Evolutionary conservation across 2,888 invertebrate genomes (phyloP), one percentile per base, ranked within the genome.

Genomic region (Achlya flavicornis): DNA sequence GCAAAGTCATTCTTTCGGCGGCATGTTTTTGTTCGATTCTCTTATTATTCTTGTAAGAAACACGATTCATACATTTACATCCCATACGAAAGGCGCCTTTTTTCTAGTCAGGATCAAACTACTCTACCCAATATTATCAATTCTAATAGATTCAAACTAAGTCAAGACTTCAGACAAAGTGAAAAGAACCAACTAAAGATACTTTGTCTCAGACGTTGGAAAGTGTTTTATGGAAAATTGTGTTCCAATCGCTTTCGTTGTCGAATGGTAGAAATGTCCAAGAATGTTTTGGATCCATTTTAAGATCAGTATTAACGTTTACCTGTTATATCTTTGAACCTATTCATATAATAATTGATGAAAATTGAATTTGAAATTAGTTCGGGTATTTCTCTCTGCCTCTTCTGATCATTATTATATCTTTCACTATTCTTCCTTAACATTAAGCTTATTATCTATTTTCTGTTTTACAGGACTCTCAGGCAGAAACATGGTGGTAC

Each of bases 401-500:
- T 26, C 2, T 26, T 26, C 26, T 1, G 26, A 26, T 26, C 26
- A 26, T 26, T 26, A 2, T 26, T 26, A 26, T 1, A 26, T 2
- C 26, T 26, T 26, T 26, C 1, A 1, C 26, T 26, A 1, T 26
- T 26, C 26, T 26, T 2, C 26, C 26, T 26, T 26, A 2, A 26
- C 26, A 26, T 26, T 4, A 7, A 41, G 8, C 38, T 38, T 12
- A 10, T n/a, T 1, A 46, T 14, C 0, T 46, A 6, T 46, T 46
- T 7, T 46, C 6, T n/a, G 7, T n/a, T 46, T 2, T 66, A 7
- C 53, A 93, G 92, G 98, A 98, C 78, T 96, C 97, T 75, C 95
- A 97, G 0, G 97, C 96, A 19, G 94, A 95, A 48, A 83, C 91
- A 0, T 96, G 96, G 96, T 97, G 96, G 95, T 92, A 94, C 0